Percentiles rank a stretch among this genome's conserved stretches.
phyloP scores from a whole-genome alignment of 2,888 invertebrate species.

The Octonoba sinensis region DNA sequence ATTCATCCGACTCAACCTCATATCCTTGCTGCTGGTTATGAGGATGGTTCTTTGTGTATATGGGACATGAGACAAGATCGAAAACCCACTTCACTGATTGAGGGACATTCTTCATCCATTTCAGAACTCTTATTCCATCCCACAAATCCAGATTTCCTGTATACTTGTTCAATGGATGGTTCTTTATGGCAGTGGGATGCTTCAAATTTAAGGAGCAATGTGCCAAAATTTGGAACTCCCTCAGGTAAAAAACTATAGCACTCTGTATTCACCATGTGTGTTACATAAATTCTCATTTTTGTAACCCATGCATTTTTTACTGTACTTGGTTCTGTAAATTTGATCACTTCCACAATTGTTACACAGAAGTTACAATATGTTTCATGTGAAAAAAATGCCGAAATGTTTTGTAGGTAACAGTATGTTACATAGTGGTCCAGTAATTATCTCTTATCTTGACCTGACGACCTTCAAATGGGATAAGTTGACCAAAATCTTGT shows the following conservation, averaged over 20 bases:
- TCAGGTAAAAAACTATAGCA: constrained; percentile 8
- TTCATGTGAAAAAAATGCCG: no score
- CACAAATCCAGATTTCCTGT: constrained; percentile 85
- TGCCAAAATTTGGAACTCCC: constrained; percentile 1
- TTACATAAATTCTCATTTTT: no score
- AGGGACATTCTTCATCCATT: constrained; percentile 81
- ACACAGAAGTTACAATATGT: no score
- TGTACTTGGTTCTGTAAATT: background rate
- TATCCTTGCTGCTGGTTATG: constrained; percentile 85
- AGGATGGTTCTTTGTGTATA: constrained; percentile 87
- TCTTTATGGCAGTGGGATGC: constrained; percentile 93
- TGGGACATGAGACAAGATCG: constrained; percentile 91
- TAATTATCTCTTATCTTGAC: no score
- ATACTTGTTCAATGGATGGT: constrained; percentile 84
- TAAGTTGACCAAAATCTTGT: no score
- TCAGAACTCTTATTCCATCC: constrained; percentile 91
- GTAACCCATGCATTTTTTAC: no score
- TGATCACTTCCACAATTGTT: no score
- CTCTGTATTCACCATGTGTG: no score
- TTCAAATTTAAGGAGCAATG: constrained; percentile 69
- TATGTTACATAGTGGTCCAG: no score
- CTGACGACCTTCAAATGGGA: no score
- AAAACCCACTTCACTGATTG: constrained; percentile 85
- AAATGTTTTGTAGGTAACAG: no score
- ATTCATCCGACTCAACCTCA: constrained; percentile 91